These are phyloP conservation scores for Heliangelus exortis DNA, from an alignment of 2,797 vertebrate genomes.

Conservation along the genomic window DNA sequence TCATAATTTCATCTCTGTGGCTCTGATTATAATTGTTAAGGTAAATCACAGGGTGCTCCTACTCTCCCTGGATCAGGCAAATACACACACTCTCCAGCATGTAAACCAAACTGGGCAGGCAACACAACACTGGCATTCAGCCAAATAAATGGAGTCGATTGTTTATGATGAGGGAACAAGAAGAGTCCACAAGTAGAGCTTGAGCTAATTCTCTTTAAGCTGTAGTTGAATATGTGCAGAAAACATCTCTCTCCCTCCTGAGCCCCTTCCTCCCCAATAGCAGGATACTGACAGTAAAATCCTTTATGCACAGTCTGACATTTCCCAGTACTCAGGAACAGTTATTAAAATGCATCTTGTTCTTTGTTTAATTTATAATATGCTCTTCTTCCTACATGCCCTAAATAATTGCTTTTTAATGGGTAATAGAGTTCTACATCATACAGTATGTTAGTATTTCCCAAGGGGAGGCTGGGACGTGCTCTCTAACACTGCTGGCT, in stretches of 20 bases:
- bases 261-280: background rate
- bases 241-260: background rate
- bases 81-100: background rate
- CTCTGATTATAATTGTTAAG: slow-evolving; percentile 48
- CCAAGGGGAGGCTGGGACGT: fast-evolving
- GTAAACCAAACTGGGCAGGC: background rate
- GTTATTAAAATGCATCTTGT: slow-evolving; percentile 15
- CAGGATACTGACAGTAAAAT: background rate
- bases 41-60: slow-evolving; percentile 1
- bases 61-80: background rate
- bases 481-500: background rate
- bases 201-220: slow-evolving; percentile 3
- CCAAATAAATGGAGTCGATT: background rate
- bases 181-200: background rate
- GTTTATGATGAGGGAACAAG: background rate
- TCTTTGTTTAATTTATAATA: slow-evolving; percentile 30
- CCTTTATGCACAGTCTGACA: background rate
- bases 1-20: background rate
- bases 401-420: slow-evolving; percentile 36
- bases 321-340: background rate
- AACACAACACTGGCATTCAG: background rate
- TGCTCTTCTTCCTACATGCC: background rate
- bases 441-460: background rate
- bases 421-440: background rate
- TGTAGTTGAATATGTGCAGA: background rate